Percentiles rank a stretch among this genome's conserved stretches.
phyloP scores from a whole-genome alignment of 2,113 vertebrate genomes.

The Siphamia tubifer region DNA sequence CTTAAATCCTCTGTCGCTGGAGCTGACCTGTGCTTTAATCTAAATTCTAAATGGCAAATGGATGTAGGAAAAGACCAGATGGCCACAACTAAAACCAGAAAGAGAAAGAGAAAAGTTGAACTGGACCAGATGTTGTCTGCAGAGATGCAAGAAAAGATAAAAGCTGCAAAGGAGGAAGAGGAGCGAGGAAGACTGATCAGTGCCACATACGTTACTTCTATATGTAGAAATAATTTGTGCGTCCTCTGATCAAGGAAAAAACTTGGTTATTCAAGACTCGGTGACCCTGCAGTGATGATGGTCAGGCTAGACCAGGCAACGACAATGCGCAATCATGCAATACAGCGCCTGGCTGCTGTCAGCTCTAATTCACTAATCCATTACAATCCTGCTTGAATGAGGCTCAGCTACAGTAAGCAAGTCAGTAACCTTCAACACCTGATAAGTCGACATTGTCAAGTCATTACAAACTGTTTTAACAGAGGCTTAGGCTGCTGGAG shows the following conservation, averaged over 20 bases:
- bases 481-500: neutral
- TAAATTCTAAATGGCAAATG: constrained; percentile 59
- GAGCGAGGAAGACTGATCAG: neutral
- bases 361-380: constrained; percentile 52
- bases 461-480: neutral
- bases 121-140: constrained; percentile 32
- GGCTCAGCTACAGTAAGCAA: constrained; percentile 8
- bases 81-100: constrained; percentile 37
- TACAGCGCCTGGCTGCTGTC: neutral
- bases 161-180: neutral
- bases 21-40: constrained; percentile 45
- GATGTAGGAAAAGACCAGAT: constrained; percentile 61
- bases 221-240: neutral
- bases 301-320: neutral
- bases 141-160: neutral
- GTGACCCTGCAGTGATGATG: constrained; percentile 2
- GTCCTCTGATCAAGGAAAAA: neutral
- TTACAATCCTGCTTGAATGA: constrained; percentile 24
- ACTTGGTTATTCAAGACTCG: neutral
- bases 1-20: neutral
- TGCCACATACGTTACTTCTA: no score
- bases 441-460: constrained; percentile 9
- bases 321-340: neutral
- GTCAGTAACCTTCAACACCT: constrained; percentile 22
- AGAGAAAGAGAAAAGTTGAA: neutral